Base-by-base conservation (phyloP, 2,888 invertebrate species). In the Phengaris alcon region DNA sequence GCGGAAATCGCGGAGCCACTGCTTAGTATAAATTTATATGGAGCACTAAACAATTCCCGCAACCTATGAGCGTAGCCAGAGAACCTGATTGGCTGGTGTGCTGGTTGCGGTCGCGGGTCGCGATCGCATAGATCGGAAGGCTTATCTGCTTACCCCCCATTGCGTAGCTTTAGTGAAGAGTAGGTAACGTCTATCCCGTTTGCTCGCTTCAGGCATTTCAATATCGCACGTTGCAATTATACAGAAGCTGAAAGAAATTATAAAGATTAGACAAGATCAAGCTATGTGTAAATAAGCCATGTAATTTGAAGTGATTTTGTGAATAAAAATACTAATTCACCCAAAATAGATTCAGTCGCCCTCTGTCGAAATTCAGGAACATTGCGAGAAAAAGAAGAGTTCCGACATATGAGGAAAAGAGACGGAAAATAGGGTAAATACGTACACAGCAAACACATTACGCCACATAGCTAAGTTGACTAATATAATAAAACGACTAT, bases 151-250 rank as follows among this genome's bases (percentile, higher is more conserved):
- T 82, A 93, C 93, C 75, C 93, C 93, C 84, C 83, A 93, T 78
- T 93, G 93, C 59, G 93, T 90, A 51, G 77, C 80, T 5, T 84
- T 80, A 51, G 93, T 88, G 77, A 90, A 90, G 59, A 92, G 57
- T 54, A 93, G 85, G 81, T 91, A 93, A 79, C 93, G 83, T 77
- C 80, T 85, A 74, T 87, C 84, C 64, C 93, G 86, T 69, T 82
- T 83, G 76, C 84, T 85, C 59, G 79, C 79, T 73, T 78, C 79
- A 15, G 77, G 75, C 59, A 74, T 75, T 64, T 73, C 76, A 51
- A 9, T 72, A 46, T 13, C 75, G 51, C 51, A 70, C 57, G 55
- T 57, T 48, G 73, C 51, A 9, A 78, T 76, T 48, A 78, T 55
- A 72, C 73, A 79, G 44, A 78, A 54, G 68, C 81, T 82, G 77